Percentiles rank a stretch among this genome's conserved stretches.
phyloP scores from a whole-genome alignment of 2,797 vertebrate genomes.

The Labroides dimidiatus region DNA sequence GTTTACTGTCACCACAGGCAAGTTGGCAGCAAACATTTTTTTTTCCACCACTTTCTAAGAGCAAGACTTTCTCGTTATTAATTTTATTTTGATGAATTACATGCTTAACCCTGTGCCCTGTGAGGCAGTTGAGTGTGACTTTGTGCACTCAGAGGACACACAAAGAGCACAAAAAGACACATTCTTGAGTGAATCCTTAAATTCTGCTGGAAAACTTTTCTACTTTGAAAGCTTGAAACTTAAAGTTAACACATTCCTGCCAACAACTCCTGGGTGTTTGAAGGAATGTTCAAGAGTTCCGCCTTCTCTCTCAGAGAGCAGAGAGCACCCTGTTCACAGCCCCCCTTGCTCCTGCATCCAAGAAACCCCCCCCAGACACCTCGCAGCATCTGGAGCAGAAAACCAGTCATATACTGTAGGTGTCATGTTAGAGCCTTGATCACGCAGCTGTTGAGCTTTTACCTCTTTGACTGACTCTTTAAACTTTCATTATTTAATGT shows the following conservation, averaged over 20 bases:
- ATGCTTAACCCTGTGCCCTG: constrained; percentile 79
- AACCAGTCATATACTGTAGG: background rate
- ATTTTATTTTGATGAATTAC: constrained; percentile 86
- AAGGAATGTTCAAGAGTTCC: constrained; percentile 68
- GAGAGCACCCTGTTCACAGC: constrained; percentile 45
- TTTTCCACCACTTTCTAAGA: constrained; percentile 78
- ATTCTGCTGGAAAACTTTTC: constrained; percentile 41
- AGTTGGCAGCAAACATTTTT: constrained; percentile 88
- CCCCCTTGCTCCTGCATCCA: constrained; percentile 48
- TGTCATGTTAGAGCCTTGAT: constrained; percentile 36
- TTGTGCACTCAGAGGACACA: constrained; percentile 44
- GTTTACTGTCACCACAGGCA: constrained; percentile 93
- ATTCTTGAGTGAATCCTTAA: constrained; percentile 60
- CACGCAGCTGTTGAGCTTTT: constrained; percentile 56
- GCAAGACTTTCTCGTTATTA: constrained; percentile 81
- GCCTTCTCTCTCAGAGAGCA: constrained; percentile 58
- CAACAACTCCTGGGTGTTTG: constrained; percentile 80
- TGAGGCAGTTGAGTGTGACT: constrained; percentile 51
- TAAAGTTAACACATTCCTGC: constrained; percentile 79
- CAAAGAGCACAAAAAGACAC: constrained; percentile 36
- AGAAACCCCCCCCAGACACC: constrained; percentile 8
- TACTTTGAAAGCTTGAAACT: constrained; percentile 77
- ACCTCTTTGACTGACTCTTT: constrained; percentile 64
- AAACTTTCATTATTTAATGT: constrained; percentile 57
- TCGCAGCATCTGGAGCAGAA: constrained; percentile 29